Base-by-base conservation (phyloP, 2,113 vertebrate species). In the Tupaia tana region DNA sequence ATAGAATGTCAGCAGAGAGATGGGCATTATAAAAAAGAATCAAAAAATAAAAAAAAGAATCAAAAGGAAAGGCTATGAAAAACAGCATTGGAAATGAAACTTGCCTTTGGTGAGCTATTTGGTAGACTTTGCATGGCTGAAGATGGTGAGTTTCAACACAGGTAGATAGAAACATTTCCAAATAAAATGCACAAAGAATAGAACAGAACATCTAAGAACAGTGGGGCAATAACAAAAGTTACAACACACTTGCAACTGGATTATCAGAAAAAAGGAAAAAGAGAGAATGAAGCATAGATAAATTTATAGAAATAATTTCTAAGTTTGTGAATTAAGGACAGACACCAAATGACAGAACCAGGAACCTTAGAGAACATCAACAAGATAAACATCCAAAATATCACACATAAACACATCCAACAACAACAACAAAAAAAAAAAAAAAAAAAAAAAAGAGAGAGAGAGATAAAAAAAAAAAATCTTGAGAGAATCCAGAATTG, bases 21-120 rank as follows among this genome's bases (percentile, higher is more conserved):
- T 58, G 29, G 58, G 61, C 73, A 78, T 64, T 73, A 6, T 90
- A n/a, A 77, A 27, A 92, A 81, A 75, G 64, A 74, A 52, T 52
- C 0, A 43, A 43, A n/a, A 77, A 27, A 92, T 3, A 43, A 43
- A n/a, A 77, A 27, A 92, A 81, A 75, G 64, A 69, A 52, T 52
- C 13, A 81, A 89, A 89, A 29, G 16, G 61, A 77, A 91, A 89
- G 54, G 64, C 74, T 31, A 91, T 93, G 29, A 77, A 77, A 95
- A 83, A 69, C 6, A 67, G 12, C 78, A 13, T 90, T 59, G 82
- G 43, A 86, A 79, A 91, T 43, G 31, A 86, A 86, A 52, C 78
- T 12, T 61, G 59, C 11, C 31, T 92, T 92, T 78, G 56, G 75
- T 92, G 34, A 29, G 54, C 43, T 70, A 27, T 81, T 80, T 29